Conservation (phyloP, 2,797 vertebrate genomes). For the Myotis planiceps region DNA sequence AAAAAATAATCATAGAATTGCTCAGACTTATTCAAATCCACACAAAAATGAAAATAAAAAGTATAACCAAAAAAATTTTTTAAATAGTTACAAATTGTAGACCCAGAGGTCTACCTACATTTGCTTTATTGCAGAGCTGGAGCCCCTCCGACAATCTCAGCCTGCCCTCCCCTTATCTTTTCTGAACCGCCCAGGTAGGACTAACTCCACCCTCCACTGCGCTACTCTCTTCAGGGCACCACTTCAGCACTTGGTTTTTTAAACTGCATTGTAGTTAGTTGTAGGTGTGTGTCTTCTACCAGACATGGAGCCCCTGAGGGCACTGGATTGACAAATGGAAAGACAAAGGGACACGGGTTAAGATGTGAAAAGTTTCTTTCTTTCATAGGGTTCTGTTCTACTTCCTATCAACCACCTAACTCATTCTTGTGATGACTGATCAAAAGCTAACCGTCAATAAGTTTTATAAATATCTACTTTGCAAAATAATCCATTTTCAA, state of each 20-base stretch:
- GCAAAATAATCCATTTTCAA: slow-evolving; percentile 25
- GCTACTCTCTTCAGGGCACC: neutral
- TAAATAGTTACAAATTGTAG: neutral
- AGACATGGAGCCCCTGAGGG: neutral
- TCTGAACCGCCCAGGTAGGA: neutral
- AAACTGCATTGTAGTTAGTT: neutral
- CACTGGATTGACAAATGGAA: neutral
- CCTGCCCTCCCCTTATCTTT: neutral
- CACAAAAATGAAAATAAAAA: slow-evolving; percentile 29
- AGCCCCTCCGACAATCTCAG: neutral
- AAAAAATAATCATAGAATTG: neutral
- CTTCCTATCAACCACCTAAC: neutral
- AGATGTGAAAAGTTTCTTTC: neutral
- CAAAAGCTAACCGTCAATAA: neutral
- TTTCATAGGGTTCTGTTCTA: neutral
- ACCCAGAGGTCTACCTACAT: neutral
- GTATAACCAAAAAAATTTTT: neutral
- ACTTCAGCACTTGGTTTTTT: neutral
- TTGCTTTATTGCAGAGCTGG: neutral
- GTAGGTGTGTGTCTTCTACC: neutral
- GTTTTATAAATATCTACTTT: neutral
- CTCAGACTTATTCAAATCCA: neutral
- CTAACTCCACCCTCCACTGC: neutral
- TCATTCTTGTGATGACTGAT: neutral
- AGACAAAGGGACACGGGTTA: neutral